Conservation (phyloP, 2,113 vertebrate species). For the Rissa tridactyla region DNA sequence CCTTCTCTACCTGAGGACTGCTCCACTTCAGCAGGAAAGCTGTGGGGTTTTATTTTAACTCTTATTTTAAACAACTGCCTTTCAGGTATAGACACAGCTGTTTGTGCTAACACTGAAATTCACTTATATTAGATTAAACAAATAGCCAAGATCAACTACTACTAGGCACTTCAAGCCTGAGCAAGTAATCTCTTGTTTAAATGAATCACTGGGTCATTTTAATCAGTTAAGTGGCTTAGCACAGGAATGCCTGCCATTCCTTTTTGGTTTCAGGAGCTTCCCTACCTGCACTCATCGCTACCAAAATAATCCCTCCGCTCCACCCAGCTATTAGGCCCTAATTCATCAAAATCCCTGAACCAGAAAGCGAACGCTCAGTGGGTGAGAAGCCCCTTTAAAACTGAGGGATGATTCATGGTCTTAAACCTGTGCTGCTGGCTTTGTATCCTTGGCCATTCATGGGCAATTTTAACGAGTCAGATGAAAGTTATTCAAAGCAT, state of each 20-base stretch:
- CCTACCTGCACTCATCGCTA: constrained; percentile 57
- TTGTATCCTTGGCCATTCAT: constrained; percentile 32
- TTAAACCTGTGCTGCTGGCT: background rate
- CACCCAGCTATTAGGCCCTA: constrained; percentile 3
- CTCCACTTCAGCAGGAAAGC: background rate
- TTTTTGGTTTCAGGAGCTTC: constrained; percentile 47
- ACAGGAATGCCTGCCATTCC: constrained; percentile 49
- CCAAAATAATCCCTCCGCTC: constrained; percentile 63
- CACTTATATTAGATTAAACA: constrained; percentile 50
- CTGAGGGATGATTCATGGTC: background rate
- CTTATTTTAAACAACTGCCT: background rate
- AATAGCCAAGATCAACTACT: constrained; percentile 48
- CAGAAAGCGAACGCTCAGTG: background rate
- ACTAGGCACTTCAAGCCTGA: constrained; percentile 53
- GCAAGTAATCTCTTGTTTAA: constrained; percentile 65
- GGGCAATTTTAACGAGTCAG: constrained; percentile 67
- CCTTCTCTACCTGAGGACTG: background rate
- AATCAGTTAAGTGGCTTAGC: constrained; percentile 71
- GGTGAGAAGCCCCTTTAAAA: constrained; percentile 9
- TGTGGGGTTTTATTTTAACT: background rate
- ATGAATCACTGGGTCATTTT: constrained; percentile 76
- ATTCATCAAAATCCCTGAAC: constrained; percentile 1
- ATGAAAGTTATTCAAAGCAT: constrained; percentile 56
- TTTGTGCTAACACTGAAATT: constrained; percentile 19
- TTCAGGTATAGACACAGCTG: background rate